These are phyloP conservation scores for Thymallus thymallus DNA, from an alignment of 2,113 vertebrate species.

Conservation along the genomic window DNA sequence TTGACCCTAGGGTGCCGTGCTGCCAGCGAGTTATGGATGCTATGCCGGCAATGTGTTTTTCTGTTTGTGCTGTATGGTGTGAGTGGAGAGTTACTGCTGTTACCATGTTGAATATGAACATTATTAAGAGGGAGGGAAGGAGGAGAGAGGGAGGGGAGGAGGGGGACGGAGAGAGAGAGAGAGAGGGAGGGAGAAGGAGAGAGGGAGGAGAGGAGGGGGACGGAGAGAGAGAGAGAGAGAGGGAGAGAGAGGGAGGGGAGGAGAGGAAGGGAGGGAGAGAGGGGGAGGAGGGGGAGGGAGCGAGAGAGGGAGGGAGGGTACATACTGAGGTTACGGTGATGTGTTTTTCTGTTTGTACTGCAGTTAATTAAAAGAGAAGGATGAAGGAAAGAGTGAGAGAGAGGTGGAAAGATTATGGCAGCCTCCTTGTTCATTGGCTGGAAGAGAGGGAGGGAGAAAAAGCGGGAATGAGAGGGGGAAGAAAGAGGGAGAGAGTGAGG, in stretches of 20 bases:
- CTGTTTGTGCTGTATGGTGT: slow-evolving; percentile 16
- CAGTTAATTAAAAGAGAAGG: too few relatives aligned
- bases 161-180: not conserved
- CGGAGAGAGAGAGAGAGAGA: too few relatives aligned
- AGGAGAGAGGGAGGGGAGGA: not conserved
- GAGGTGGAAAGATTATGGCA: not conserved
- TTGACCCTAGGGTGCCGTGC: slow-evolving; percentile 33
- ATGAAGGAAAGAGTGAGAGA: not conserved
- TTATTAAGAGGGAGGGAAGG: not conserved
- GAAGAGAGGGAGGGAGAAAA: not conserved
- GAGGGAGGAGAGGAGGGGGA: not conserved
- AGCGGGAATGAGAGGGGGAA: too few relatives aligned
- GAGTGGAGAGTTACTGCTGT: not conserved
- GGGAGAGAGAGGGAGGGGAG: too few relatives aligned
- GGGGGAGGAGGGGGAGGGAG: too few relatives aligned
- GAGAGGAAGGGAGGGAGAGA: too few relatives aligned
- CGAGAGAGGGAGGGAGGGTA: not conserved
- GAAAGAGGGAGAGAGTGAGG: not conserved
- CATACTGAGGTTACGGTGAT: too few relatives aligned
- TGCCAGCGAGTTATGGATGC: slow-evolving; percentile 11
- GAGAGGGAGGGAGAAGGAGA: too few relatives aligned
- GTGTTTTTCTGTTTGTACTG: too few relatives aligned
- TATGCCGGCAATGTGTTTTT: not conserved
- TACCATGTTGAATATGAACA: slow-evolving; percentile 15
- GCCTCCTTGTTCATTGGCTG: too few relatives aligned